Evolutionary conservation across 2,113 vertebrate species (phyloP).

Genomic region (Petrocephalus microphthalmus): DNA sequence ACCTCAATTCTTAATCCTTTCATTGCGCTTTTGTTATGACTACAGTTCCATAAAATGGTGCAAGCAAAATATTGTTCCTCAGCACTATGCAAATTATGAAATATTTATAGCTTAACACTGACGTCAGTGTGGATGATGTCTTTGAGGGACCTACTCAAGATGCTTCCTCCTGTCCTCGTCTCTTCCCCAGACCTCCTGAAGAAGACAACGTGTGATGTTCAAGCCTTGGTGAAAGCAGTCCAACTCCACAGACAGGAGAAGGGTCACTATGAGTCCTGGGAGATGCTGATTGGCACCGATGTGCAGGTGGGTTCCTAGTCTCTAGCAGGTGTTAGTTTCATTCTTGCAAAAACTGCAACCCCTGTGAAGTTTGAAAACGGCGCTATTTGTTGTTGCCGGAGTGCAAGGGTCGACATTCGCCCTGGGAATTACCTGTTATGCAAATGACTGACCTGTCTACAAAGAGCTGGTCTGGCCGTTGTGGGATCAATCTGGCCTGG

Average conservation of each 20-base stretch:
- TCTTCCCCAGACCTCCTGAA: slow-evolving; percentile 67
- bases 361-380: neutral
- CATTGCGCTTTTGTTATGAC: neutral
- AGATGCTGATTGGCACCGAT: slow-evolving; percentile 72
- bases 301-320: slow-evolving; percentile 61
- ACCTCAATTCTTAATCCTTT: neutral
- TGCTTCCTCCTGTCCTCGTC: neutral
- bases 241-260: slow-evolving; percentile 81
- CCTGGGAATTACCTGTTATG: neutral
- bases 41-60: neutral
- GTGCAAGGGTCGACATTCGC: neutral
- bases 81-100: neutral
- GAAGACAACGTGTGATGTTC: slow-evolving; percentile 65
- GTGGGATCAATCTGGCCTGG: neutral
- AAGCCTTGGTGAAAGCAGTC: slow-evolving; percentile 73
- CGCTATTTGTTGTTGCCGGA: neutral
- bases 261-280: slow-evolving; percentile 78
- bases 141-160: neutral
- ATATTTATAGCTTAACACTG: neutral
- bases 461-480: neutral
- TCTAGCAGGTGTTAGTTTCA: neutral
- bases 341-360: neutral
- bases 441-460: neutral
- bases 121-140: neutral
- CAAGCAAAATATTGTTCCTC: neutral